These are phyloP conservation scores for Labeo rohita DNA, from an alignment of 2,113 vertebrate genomes.

Conservation along the genomic window DNA sequence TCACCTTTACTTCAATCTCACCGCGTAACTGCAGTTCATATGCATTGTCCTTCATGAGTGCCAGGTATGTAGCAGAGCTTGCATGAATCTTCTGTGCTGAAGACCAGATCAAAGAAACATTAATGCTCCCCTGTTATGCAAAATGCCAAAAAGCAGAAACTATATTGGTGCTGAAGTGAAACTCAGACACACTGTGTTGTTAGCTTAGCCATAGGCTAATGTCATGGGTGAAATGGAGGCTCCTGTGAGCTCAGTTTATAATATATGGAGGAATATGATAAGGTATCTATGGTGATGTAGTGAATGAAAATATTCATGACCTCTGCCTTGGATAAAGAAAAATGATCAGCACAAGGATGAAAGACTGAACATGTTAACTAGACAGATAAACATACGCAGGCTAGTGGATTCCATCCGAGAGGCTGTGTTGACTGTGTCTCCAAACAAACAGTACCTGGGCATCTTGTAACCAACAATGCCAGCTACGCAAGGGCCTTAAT, in stretches of 20 bases:
- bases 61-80: constrained; percentile 84
- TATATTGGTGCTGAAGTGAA: neutral
- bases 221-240: neutral
- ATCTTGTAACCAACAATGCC: constrained; percentile 84
- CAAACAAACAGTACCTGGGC: constrained; percentile 83
- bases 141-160: neutral
- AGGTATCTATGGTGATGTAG: constrained; percentile 51
- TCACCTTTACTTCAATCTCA: constrained; percentile 91
- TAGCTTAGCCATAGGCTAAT: neutral
- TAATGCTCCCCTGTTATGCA: neutral
- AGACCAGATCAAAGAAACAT: neutral
- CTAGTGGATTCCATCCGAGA: constrained; percentile 84
- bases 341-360: neutral
- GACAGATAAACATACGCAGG: constrained; percentile 70
- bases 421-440: constrained; percentile 83
- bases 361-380: neutral
- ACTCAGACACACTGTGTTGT: neutral
- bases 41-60: constrained; percentile 80
- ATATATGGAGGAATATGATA: neutral
- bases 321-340: neutral
- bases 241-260: neutral
- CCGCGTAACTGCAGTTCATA: constrained; percentile 86
- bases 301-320: constrained; percentile 52
- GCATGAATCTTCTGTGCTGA: constrained; percentile 88
- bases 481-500: constrained; percentile 79